Evolutionary conservation across 2,113 vertebrate genomes (phyloP).

Genomic region (Pelobates fuscus): DNA sequence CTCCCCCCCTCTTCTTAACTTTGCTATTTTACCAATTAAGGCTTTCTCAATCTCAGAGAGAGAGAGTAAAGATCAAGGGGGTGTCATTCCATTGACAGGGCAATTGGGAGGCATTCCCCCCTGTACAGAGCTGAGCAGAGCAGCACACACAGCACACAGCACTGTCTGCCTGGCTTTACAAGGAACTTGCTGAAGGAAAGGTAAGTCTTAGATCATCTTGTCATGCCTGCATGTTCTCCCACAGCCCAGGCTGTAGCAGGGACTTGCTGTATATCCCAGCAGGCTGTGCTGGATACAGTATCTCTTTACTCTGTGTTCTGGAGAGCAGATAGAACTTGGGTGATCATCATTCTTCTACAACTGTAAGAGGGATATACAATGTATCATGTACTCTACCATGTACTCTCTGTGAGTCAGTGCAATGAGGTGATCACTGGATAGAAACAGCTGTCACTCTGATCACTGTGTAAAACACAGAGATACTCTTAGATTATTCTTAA

Average conservation of each 20-base stretch:
- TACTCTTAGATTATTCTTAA: too few species aligned
- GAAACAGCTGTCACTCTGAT: too few species aligned
- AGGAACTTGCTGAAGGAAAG: constrained; percentile 13
- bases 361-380: too few species aligned
- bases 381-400: too few species aligned
- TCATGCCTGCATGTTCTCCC: neutral
- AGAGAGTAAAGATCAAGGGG: constrained; percentile 40
- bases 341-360: too few species aligned
- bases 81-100: constrained; percentile 40
- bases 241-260: neutral
- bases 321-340: too few species aligned
- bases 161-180: neutral
- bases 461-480: too few species aligned
- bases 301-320: too few species aligned
- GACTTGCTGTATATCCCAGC: too few species aligned
- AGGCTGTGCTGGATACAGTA: too few species aligned
- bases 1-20: constrained; percentile 35
- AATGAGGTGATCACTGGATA: too few species aligned
- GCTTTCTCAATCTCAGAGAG: constrained; percentile 50
- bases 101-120: constrained; percentile 33
- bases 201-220: constrained; percentile 15
- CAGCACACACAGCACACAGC: constrained; percentile 12
- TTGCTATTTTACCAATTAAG: constrained; percentile 50
- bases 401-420: too few species aligned
- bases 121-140: constrained; percentile 32